These are phyloP conservation scores for Labeo rohita DNA, from an alignment of 2,113 vertebrate genomes.

Conservation along the genomic window DNA sequence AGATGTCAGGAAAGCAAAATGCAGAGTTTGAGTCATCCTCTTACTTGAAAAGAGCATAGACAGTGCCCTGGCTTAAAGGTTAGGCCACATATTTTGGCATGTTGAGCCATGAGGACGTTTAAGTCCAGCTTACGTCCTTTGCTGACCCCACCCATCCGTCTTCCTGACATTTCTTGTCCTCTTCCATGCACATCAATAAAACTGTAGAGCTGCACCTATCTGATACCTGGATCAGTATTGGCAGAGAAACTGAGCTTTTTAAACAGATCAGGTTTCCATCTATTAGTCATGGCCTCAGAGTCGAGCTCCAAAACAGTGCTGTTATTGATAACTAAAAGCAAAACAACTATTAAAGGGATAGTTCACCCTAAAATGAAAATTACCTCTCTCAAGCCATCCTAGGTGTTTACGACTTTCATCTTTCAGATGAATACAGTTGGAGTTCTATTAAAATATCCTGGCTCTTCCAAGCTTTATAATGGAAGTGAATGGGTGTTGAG, in stretches of 20 bases:
- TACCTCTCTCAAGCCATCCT: too few relatives aligned
- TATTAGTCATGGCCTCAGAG: not conserved
- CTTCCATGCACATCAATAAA: not conserved
- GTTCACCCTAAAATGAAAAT: too few relatives aligned
- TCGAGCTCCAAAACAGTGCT: not conserved
- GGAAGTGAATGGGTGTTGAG: too few relatives aligned
- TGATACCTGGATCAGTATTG: not conserved
- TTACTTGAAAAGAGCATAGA: not conserved
- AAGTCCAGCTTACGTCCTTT: not conserved
- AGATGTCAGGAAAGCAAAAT: slow-evolving; percentile 42
- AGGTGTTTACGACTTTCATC: too few relatives aligned
- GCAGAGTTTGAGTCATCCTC: not conserved
- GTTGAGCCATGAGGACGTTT: not conserved
- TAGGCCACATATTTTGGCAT: not conserved
- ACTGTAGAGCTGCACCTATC: not conserved
- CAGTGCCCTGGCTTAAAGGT: not conserved
- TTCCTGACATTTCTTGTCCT: not conserved
- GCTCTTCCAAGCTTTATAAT: too few relatives aligned
- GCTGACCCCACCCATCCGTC: not conserved
- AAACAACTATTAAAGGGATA: too few relatives aligned
- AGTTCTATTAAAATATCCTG: too few relatives aligned
- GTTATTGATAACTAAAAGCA: not conserved
- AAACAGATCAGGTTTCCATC: not conserved
- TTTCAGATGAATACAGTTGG: too few relatives aligned
- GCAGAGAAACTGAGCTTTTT: not conserved